A percentile compares a stretch with the other conserved stretches of the same genome.
Evolutionary conservation across 2,113 vertebrate genomes (phyloP).

Genomic region (Pseudorhombus dupliciocellatus): DNA sequence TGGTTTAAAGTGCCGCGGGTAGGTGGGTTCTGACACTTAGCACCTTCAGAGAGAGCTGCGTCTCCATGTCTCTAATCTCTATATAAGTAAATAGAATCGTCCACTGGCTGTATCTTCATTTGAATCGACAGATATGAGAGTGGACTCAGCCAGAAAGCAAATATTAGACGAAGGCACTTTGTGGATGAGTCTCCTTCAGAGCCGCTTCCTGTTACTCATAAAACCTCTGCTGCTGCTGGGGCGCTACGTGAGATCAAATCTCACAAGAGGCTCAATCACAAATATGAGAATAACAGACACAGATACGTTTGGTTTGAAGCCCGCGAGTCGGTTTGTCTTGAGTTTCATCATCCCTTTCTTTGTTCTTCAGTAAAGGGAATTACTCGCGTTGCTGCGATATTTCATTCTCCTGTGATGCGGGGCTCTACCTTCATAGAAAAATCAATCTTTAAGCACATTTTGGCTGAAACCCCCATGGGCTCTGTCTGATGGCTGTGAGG

Average conservation of each 20-base stretch:
- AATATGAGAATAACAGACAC: constrained; percentile 22
- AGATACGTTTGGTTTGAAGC: constrained; percentile 29
- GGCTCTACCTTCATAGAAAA: constrained; percentile 50
- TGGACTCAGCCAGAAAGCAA: no score
- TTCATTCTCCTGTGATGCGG: constrained; percentile 56
- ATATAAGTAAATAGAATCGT: neutral
- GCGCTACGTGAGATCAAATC: constrained; percentile 22
- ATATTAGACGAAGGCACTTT: no score
- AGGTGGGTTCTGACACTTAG: no score
- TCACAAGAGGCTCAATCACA: constrained; percentile 17
- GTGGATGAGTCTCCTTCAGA: no score
- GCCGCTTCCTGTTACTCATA: constrained; percentile 2
- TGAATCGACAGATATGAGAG: neutral
- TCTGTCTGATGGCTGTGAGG: constrained; percentile 45
- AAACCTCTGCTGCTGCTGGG: neutral
- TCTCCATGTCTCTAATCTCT: neutral
- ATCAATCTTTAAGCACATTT: constrained; percentile 65
- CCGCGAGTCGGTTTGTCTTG: constrained; percentile 23
- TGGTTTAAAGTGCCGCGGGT: neutral
- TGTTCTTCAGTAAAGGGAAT: constrained; percentile 54
- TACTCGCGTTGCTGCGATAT: constrained; percentile 50
- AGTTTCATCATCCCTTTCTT: constrained; percentile 41
- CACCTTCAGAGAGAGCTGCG: no score
- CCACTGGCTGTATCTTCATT: neutral
- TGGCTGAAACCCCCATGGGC: constrained; percentile 41